A percentile compares a stretch with the other conserved stretches of the same genome.
Evolutionary conservation across 2,888 invertebrate genomes (phyloP).

Genomic region (Chaetoderma sp.): DNA sequence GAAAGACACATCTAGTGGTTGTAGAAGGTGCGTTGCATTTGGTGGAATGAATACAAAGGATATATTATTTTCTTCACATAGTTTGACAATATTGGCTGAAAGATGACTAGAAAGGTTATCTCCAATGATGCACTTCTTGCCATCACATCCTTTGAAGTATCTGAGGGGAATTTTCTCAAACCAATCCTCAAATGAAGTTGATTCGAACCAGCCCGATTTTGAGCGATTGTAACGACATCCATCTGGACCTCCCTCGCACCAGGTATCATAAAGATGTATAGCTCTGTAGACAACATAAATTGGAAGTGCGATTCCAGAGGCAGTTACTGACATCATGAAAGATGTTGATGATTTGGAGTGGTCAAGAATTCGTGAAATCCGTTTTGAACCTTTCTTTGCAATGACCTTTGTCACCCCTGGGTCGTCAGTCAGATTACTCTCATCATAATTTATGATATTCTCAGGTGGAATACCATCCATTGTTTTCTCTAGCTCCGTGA

Average conservation of each 20-base stretch:
- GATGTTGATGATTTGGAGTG: conserved; percentile 56
- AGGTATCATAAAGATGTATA: conserved; percentile 63
- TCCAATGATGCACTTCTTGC: conserved; percentile 63
- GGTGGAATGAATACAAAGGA: conserved; percentile 46
- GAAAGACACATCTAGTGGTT: conserved; percentile 34
- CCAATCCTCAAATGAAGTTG: conserved; percentile 56
- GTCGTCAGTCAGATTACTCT: conserved; percentile 62
- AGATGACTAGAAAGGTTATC: conserved; percentile 58
- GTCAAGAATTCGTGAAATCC: conserved; percentile 63
- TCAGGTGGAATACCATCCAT: conserved; percentile 16
- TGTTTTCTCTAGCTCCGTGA: neutral
- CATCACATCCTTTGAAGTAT: conserved; percentile 44
- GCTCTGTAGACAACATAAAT: conserved; percentile 70
- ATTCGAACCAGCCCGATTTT: conserved; percentile 61
- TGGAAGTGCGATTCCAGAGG: conserved; percentile 63
- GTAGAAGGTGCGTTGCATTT: conserved; percentile 38
- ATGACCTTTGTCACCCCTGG: conserved; percentile 46
- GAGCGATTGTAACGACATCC: conserved; percentile 64
- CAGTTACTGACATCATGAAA: conserved; percentile 66
- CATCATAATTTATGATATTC: conserved; percentile 61
- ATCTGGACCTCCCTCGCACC: conserved; percentile 67
- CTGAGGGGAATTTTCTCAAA: conserved; percentile 38
- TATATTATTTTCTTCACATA: conserved; percentile 61
- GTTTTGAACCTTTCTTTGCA: conserved; percentile 13
- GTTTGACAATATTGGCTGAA: conserved; percentile 45